phyloP scores from a whole-genome alignment of 2,797 vertebrate species.

The Tympanoctomys barrerae region DNA sequence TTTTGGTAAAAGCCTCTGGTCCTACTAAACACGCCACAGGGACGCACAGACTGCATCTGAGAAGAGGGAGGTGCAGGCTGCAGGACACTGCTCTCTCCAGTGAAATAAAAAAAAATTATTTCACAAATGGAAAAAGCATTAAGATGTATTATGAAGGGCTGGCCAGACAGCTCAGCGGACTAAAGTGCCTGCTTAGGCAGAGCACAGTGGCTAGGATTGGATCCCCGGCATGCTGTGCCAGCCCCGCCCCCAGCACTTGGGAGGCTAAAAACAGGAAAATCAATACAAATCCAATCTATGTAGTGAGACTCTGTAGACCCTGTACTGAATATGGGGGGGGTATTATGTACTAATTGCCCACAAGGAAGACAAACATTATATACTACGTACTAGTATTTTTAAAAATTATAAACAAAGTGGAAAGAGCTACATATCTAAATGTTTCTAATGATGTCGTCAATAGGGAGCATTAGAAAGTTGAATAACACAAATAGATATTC shows the following conservation, averaged over 20 bases:
- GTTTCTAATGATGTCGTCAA: slow-evolving; percentile 3
- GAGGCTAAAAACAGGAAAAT: too few relatives aligned
- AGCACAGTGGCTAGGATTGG: too few relatives aligned
- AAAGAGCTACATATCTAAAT: neutral
- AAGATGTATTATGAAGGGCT: neutral
- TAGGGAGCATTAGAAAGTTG: neutral
- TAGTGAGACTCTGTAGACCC: too few relatives aligned
- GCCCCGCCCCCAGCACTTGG: too few relatives aligned
- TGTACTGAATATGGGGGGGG: too few relatives aligned
- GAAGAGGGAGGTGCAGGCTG: neutral
- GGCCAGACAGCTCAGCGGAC: too few relatives aligned
- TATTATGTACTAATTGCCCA: neutral
- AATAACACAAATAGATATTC: neutral
- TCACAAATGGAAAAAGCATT: neutral
- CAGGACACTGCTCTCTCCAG: neutral
- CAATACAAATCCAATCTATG: too few relatives aligned
- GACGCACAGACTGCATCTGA: neutral
- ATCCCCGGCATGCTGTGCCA: too few relatives aligned
- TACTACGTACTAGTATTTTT: neutral
- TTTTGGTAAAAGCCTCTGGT: neutral
- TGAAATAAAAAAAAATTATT: neutral
- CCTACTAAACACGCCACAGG: neutral
- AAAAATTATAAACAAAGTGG: neutral
- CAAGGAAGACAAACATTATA: neutral
- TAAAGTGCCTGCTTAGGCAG: too few relatives aligned